Conservation (phyloP, 2,888 invertebrate species). For the Clistopyga incitator region DNA sequence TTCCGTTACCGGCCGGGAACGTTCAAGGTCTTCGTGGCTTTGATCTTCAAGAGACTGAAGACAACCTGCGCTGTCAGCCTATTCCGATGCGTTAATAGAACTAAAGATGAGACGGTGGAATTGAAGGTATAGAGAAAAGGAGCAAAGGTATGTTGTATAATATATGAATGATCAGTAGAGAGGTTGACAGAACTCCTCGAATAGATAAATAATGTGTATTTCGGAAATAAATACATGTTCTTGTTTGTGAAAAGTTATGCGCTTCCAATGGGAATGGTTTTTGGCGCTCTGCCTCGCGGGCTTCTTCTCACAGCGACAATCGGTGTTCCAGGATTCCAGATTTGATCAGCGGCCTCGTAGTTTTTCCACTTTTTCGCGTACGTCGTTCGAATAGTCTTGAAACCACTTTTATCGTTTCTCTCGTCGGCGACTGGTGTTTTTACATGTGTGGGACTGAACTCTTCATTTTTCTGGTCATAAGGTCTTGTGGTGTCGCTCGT, state of each 20-base stretch:
- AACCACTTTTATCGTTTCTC: constrained; percentile 17
- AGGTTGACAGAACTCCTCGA: not conserved
- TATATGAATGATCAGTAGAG: not conserved
- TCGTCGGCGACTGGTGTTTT: constrained; percentile 12
- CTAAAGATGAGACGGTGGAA: not conserved
- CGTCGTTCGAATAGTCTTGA: constrained; percentile 64
- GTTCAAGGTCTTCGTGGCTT: not conserved
- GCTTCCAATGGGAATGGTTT: constrained; percentile 19
- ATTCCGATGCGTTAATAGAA: constrained; percentile 22
- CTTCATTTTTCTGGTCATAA: constrained; percentile 27
- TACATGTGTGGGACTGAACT: not conserved
- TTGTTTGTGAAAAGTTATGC: constrained; percentile 19
- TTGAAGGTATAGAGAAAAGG: not conserved
- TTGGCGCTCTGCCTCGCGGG: constrained; percentile 26
- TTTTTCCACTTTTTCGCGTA: constrained; percentile 73
- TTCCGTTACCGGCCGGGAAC: constrained; percentile 34
- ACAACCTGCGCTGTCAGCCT: constrained; percentile 32
- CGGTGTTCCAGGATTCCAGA: constrained; percentile 74
- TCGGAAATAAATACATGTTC: constrained; percentile 15
- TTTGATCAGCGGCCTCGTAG: constrained; percentile 69
- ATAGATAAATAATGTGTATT: constrained; percentile 48
- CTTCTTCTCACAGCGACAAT: constrained; percentile 59
- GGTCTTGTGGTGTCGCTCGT: constrained; percentile 16
- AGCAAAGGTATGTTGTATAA: no score
- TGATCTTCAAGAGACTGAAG: constrained; percentile 32